A percentile compares a stretch with the other conserved stretches of the same genome.
Evolutionary conservation across 2,888 invertebrate genomes (phyloP).

Genomic region (Microplitis deprimator): DNA sequence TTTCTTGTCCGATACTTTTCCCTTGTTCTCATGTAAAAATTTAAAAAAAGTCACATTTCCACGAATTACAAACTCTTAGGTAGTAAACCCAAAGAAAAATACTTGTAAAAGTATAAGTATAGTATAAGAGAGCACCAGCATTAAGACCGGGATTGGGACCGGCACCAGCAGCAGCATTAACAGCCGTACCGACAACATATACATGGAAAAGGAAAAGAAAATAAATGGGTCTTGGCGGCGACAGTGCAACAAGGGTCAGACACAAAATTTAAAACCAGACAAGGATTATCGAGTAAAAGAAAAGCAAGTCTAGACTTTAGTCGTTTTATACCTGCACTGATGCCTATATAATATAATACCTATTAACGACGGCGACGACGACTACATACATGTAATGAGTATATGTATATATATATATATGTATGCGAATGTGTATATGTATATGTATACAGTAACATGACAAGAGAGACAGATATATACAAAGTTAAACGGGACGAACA

Average conservation of each 20-base stretch:
- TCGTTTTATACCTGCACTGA: slow-evolving; percentile 7
- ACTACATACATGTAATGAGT: neutral
- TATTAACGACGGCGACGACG: slow-evolving; percentile 1
- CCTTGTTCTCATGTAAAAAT: neutral
- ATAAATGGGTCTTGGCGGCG: neutral
- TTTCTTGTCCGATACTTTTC: slow-evolving; percentile 6
- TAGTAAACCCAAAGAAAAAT: neutral
- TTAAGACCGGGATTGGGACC: neutral
- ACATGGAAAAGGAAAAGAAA: neutral
- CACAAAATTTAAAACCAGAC: slow-evolving; percentile 8
- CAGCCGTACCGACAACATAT: neutral
- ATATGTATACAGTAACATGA: slow-evolving; percentile 23
- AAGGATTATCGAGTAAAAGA: slow-evolving; percentile 12
- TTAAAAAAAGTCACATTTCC: slow-evolving; percentile 13
- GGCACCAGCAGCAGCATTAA: neutral
- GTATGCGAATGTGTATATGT: slow-evolving; percentile 7
- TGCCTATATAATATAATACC: slow-evolving; percentile 6
- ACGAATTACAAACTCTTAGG: slow-evolving; percentile 6
- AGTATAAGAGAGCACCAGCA: neutral
- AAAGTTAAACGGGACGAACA: slow-evolving; percentile 54
- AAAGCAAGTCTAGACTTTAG: slow-evolving; percentile 5
- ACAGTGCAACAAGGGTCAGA: neutral
- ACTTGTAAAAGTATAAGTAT: neutral
- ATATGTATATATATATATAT: neutral
- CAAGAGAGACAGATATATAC: slow-evolving; percentile 6